Conservation (phyloP, 2,888 invertebrate species). For the Ophioninae sp. region DNA sequence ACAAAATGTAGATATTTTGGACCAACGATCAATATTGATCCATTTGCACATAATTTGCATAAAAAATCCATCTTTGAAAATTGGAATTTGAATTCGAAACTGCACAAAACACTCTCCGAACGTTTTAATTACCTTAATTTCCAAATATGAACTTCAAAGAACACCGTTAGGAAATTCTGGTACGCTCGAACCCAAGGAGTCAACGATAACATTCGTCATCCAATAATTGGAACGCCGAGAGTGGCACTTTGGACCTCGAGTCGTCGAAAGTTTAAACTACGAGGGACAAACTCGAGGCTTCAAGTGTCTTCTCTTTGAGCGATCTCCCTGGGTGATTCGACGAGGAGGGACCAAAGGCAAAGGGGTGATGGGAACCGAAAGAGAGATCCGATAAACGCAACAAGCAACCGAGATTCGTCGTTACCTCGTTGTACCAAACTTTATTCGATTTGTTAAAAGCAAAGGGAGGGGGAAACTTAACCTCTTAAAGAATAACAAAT, state of each 20-base stretch:
- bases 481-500: conserved; percentile 45
- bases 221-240: neutral
- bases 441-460: conserved; percentile 72
- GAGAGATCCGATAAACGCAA: conserved; percentile 29
- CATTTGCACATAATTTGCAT: no score
- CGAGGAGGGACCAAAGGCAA: conserved; percentile 35
- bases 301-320: conserved; percentile 41
- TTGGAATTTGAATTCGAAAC: no score
- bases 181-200: neutral
- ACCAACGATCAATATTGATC: no score
- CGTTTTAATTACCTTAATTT: neutral
- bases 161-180: neutral
- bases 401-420: conserved; percentile 63
- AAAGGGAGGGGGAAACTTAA: conserved; percentile 39
- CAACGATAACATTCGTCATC: conserved; percentile 22
- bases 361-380: conserved; percentile 31
- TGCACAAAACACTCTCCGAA: no score
- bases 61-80: no score
- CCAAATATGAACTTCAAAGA: neutral
- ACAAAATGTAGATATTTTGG: no score
- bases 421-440: conserved; percentile 72
- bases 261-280: conserved; percentile 46
- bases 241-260: conserved; percentile 34
- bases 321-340: conserved; percentile 52
- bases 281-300: conserved; percentile 27